Conservation (phyloP, 92 coral and sea anemone genomes). For the Metridium senile region DNA sequence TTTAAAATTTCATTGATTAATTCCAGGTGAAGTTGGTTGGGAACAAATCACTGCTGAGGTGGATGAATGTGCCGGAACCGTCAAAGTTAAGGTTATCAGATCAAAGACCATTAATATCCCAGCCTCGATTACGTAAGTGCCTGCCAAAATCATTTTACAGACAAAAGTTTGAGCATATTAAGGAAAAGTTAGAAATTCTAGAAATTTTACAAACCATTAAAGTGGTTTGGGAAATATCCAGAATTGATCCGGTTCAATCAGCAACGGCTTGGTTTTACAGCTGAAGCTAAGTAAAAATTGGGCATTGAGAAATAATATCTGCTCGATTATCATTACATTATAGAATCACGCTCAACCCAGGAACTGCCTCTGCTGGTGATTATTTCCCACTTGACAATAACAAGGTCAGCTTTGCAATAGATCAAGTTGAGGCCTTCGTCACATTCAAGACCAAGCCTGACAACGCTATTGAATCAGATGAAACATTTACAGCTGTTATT, state of each 20-base stretch:
- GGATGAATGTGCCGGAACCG: constrained; percentile 11
- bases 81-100: constrained; percentile 4
- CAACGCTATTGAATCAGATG: constrained; percentile 7
- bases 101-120: neutral
- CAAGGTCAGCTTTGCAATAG: neutral
- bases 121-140: constrained; percentile 8
- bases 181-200: too few species aligned
- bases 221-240: too few species aligned
- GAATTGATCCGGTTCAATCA: neutral
- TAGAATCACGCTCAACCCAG: neutral
- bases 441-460: constrained; percentile 17
- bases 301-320: neutral
- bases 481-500: constrained; percentile 20
- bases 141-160: neutral
- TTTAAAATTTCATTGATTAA: neutral
- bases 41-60: constrained; percentile 12
- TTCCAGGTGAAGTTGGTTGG: constrained; percentile 23
- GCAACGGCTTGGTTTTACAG: neutral
- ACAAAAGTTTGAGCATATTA: neutral
- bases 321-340: neutral
- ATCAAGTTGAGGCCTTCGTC: neutral
- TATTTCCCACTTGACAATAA: neutral
- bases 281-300: neutral
- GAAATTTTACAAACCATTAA: too few species aligned
- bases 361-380: neutral